Percentiles rank a stretch among this genome's conserved stretches.
Conservation (phyloP, 1,140 invertebrate species). For the Triops cancriformis region DNA sequence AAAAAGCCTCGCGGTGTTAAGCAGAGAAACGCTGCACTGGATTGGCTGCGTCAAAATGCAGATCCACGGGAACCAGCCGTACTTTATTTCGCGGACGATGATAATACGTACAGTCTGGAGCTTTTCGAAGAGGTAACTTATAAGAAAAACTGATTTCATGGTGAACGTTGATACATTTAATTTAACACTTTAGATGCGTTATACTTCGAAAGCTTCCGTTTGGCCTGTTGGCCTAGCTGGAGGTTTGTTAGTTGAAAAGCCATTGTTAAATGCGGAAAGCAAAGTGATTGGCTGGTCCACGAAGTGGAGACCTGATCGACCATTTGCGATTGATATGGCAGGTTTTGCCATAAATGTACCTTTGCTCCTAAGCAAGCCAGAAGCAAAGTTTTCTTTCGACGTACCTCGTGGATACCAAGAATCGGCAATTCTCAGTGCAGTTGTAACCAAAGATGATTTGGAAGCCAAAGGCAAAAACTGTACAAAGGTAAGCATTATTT, state of each 20-base stretch:
- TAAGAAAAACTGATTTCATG: neutral
- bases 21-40: slow-evolving; percentile 81
- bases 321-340: slow-evolving; percentile 97
- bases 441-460: slow-evolving; percentile 65
- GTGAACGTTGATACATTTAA: slow-evolving; percentile 21
- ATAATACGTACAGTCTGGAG: slow-evolving; percentile 86
- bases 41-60: slow-evolving; percentile 70
- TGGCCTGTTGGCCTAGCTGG: slow-evolving; percentile 97
- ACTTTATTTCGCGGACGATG: slow-evolving; percentile 97
- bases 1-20: slow-evolving; percentile 86
- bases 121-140: slow-evolving; percentile 76
- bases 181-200: slow-evolving; percentile 55
- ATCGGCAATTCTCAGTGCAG: slow-evolving; percentile 73
- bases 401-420: slow-evolving; percentile 85
- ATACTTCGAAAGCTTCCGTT: slow-evolving; percentile 78
- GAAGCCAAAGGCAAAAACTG: slow-evolving; percentile 84
- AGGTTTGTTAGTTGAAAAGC: slow-evolving; percentile 75
- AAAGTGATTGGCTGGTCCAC: slow-evolving; percentile 68
- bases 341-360: slow-evolving; percentile 89
- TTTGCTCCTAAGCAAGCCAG: slow-evolving; percentile 62
- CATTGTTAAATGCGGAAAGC: slow-evolving; percentile 54
- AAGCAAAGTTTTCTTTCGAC: slow-evolving; percentile 72
- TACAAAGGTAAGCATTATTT: slow-evolving; percentile 55
- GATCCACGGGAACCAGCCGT: slow-evolving; percentile 52
- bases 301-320: slow-evolving; percentile 73